Evolutionary conservation across 2,888 invertebrate genomes (phyloP).

Genomic region (Norana najaformis): DNA sequence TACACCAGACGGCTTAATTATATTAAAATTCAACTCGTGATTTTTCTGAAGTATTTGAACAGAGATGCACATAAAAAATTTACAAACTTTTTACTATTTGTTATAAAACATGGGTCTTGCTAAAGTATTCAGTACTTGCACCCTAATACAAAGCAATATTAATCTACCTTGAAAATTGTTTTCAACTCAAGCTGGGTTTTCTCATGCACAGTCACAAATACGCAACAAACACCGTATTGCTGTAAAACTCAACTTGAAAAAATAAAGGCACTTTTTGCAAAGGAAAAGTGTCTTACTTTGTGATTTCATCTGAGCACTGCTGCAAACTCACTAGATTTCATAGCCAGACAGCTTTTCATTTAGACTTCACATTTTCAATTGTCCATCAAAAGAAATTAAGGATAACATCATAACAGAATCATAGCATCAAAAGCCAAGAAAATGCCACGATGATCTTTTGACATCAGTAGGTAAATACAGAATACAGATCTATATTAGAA

Average conservation of each 20-base stretch:
- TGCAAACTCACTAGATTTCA: neutral
- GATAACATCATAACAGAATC: neutral
- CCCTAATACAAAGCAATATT: neutral
- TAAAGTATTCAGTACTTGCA: neutral
- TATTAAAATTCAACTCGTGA: neutral
- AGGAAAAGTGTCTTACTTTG: neutral
- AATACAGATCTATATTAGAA: neutral
- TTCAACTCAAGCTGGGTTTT: neutral
- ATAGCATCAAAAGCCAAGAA: neutral
- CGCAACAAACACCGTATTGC: neutral
- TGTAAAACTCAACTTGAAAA: neutral
- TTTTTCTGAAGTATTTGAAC: neutral
- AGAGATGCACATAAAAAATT: neutral
- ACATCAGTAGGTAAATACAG: neutral
- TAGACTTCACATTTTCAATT: neutral
- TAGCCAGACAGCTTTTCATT: neutral
- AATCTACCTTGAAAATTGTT: neutral
- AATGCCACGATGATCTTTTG: neutral
- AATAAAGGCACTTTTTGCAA: neutral
- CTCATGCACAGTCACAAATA: neutral
- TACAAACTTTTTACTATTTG: neutral
- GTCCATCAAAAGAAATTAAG: neutral
- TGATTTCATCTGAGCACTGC: neutral
- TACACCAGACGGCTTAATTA: neutral
- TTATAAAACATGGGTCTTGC: neutral